phyloP scores from a whole-genome alignment of 1,140 invertebrate genomes.

The Leptonema lineaticorne region DNA sequence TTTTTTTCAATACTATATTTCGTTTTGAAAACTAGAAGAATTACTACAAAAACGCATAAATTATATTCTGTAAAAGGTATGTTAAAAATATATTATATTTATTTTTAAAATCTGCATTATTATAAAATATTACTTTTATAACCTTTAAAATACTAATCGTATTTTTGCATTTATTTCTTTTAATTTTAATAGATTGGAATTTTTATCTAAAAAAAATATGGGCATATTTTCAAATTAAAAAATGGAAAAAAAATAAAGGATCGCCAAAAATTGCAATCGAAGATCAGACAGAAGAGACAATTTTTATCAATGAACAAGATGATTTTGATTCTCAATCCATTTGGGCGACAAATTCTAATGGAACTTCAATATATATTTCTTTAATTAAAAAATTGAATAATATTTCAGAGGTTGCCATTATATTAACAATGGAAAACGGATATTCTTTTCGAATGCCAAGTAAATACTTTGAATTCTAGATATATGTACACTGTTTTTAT shows the following conservation, averaged over 20 bases:
- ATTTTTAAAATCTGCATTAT: too few species aligned
- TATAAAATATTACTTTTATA: too few species aligned
- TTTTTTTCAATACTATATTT: too few species aligned
- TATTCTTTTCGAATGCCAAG: conserved; percentile 54
- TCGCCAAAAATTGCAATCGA: neutral
- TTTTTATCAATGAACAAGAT: conserved; percentile 35
- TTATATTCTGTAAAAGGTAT: too few species aligned
- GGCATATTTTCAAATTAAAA: conserved; percentile 46
- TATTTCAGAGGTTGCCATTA: conserved; percentile 51
- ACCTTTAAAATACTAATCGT: too few species aligned
- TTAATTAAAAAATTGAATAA: conserved; percentile 47
- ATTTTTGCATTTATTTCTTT: too few species aligned
- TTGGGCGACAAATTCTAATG: conserved; percentile 50
- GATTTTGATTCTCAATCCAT: conserved; percentile 49
- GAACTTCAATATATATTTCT: conserved; percentile 49
- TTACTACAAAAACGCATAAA: too few species aligned
- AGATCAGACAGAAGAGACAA: conserved; percentile 25
- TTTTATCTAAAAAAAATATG: conserved; percentile 48
- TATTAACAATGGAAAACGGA: conserved; percentile 54
- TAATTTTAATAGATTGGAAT: conserved; percentile 56
- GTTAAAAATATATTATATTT: too few species aligned
- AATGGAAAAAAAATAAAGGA: conserved; percentile 51
- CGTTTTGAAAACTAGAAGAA: too few species aligned
- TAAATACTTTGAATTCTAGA: conserved; percentile 42
- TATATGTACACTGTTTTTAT: too few species aligned